Percentiles rank a stretch among this genome's conserved stretches.
Evolutionary conservation across 1,140 invertebrate species (phyloP).

Genomic region (Mercenaria mercenaria): DNA sequence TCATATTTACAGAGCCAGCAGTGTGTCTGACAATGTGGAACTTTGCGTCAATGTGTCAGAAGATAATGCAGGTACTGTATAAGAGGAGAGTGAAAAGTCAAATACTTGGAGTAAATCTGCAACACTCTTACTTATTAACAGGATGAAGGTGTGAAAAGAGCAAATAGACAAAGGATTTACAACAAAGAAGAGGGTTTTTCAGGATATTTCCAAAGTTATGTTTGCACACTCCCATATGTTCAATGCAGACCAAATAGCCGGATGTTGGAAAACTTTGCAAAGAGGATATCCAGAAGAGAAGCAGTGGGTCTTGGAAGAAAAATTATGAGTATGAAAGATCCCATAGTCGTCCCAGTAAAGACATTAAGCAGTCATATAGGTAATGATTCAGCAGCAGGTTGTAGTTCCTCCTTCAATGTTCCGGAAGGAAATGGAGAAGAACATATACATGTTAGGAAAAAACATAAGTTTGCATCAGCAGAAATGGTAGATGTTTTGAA

Average conservation of each 20-base stretch:
- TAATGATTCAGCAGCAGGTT: too few relatives aligned
- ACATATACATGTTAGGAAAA: too few relatives aligned
- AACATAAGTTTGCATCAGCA: too few relatives aligned
- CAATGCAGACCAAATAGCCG: neutral
- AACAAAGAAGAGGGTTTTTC: slow-evolving; percentile 1
- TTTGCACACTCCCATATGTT: neutral
- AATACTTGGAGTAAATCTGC: neutral
- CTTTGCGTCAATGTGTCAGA: neutral
- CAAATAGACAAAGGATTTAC: slow-evolving; percentile 2
- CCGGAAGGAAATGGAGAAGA: too few relatives aligned
- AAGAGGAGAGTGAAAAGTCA: neutral
- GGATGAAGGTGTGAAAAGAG: neutral
- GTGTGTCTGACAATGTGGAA: neutral
- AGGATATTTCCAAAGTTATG: neutral
- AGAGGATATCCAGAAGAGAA: slow-evolving; percentile 9
- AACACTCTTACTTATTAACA: neutral
- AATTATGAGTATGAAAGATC: slow-evolving; percentile 30
- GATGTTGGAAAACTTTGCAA: neutral
- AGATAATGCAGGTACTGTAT: neutral
- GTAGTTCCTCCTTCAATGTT: too few relatives aligned
- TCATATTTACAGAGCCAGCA: slow-evolving; percentile 1
- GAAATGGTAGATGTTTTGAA: too few relatives aligned
- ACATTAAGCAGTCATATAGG: neutral
- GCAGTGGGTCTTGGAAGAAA: neutral
- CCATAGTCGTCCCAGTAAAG: neutral